Evolutionary conservation across 2,797 vertebrate species (phyloP).

Genomic region (Gallirallus australis): DNA sequence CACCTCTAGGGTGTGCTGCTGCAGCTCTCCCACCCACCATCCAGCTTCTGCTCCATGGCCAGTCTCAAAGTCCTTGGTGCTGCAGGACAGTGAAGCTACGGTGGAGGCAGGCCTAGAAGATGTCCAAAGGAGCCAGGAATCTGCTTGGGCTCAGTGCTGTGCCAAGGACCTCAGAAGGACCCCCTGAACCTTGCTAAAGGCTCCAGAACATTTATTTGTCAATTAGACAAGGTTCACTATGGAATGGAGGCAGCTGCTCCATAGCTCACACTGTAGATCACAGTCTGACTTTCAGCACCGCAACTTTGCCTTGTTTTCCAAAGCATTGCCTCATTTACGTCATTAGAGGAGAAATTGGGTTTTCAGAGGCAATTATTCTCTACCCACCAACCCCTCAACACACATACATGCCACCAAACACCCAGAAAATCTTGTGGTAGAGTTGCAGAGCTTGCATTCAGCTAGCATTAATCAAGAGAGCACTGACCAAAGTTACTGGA

Average conservation of each 20-base stretch:
- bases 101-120: neutral
- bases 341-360: neutral
- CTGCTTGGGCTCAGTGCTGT: neutral
- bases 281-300: neutral
- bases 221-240: neutral
- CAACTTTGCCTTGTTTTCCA: neutral
- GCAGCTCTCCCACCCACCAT: neutral
- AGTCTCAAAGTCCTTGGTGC: neutral
- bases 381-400: neutral
- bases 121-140: neutral
- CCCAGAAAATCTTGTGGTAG: neutral
- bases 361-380: neutral
- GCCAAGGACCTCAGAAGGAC: neutral
- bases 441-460: neutral
- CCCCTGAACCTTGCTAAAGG: neutral
- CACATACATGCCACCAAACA: neutral
- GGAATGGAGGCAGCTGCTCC: slow-evolving; percentile 7
- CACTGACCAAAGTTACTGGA: slow-evolving; percentile 6
- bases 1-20: slow-evolving; percentile 61
- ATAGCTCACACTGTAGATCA: neutral
- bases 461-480: slow-evolving; percentile 8
- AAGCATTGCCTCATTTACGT: neutral
- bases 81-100: neutral
- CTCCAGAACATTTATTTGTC: neutral
- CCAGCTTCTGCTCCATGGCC: neutral